Evolutionary conservation across 2,888 invertebrate genomes (phyloP), one percentile per base, ranked within the genome.

Genomic region (Isoperla grammatica): DNA sequence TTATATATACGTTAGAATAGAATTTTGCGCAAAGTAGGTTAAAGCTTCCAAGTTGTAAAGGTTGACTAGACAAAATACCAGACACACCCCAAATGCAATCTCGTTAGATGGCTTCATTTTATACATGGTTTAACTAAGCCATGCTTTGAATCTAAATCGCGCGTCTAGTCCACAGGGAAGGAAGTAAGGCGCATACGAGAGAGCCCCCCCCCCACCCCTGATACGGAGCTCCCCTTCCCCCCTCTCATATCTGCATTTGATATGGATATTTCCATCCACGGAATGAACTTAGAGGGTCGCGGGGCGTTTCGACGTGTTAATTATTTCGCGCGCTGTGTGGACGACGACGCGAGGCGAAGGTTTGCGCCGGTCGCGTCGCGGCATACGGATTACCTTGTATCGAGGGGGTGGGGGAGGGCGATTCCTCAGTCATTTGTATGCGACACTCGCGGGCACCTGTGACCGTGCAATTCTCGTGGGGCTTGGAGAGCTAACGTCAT

Each of bases 21-120:
- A 29, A 29, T 29, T 29, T 29, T 29, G 22, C 29, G 46, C 49
- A 49, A 49, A 49, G 29, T 49, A 49, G 49, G 49, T 49, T 49
- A 49, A 5, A 49, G 46, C 46, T 22, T 22, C 20, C 17, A 46
- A 46, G 46, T 35, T 49, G 22, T 49, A 49, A 29, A 29, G 49
- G 49, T 49, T 29, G 49, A 49, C 49, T 49, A 35, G 49, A 49
- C 49, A 49, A 49, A 49, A 49, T n/a, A 49, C 35, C 40, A 49
- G 60, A 56, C 45, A 53, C 61, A 61, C 53, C 61, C 45, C 61
- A 57, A 57, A 57, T 57, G 61, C 61, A 61, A 61, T 61, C 61
- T 61, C 56, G 56, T 60, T 60, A 57, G 50, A 60, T 60, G 60
- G 60, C 57, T 60, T 60, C 61, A 61, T 61, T 61, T 61, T 61